Percentiles rank a stretch among this genome's conserved stretches.
phyloP scores from a whole-genome alignment of 2,113 vertebrate genomes.

The Mustela nigripes region DNA sequence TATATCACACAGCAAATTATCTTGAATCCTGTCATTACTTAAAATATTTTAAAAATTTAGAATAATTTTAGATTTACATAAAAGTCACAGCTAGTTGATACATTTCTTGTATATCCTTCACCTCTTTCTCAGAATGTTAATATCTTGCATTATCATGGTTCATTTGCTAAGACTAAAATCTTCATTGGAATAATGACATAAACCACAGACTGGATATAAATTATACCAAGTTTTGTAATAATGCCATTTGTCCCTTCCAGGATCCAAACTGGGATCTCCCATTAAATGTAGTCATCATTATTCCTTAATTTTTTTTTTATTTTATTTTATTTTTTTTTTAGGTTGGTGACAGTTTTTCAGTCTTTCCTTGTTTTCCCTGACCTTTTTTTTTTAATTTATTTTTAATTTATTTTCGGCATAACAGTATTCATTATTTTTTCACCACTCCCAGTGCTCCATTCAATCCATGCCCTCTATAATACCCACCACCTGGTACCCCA shows the following conservation, averaged over 20 bases:
- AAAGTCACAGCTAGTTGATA: neutral
- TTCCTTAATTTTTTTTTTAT: neutral
- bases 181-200: neutral
- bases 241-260: neutral
- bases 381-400: neutral
- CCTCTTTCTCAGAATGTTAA: neutral
- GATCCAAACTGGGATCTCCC: neutral
- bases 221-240: neutral
- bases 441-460: too few relatives aligned
- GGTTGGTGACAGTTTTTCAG: neutral
- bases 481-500: too few relatives aligned
- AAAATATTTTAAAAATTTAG: neutral
- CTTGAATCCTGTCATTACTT: neutral
- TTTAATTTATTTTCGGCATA: too few relatives aligned
- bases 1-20: neutral
- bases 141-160: neutral
- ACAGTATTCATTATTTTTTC: too few relatives aligned
- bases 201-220: neutral
- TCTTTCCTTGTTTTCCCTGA: neutral
- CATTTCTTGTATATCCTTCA: neutral
- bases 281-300: neutral
- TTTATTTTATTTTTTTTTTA: neutral
- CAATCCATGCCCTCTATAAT: too few relatives aligned
- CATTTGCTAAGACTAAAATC: neutral
- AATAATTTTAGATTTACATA: neutral